These are phyloP conservation scores for Scolopax mira DNA, from an alignment of 2,113 vertebrate species.

Conservation along the genomic window DNA sequence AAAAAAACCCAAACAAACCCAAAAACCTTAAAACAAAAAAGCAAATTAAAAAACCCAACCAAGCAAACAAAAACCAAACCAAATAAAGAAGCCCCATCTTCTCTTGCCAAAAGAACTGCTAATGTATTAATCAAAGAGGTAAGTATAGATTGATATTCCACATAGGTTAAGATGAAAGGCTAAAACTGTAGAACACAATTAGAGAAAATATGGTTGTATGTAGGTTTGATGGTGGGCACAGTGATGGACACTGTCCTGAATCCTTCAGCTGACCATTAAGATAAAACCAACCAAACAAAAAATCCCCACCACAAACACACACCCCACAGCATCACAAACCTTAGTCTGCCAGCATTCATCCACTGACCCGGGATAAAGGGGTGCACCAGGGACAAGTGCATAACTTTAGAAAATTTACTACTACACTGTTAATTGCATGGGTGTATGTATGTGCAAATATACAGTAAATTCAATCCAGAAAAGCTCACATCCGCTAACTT, in stretches of 20 bases:
- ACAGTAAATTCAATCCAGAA: background rate
- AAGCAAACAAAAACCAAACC: background rate
- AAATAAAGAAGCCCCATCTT: background rate
- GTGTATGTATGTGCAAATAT: background rate
- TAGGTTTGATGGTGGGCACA: background rate
- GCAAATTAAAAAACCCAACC: background rate
- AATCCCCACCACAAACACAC: background rate
- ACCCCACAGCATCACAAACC: background rate
- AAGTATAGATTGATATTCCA: background rate
- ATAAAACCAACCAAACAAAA: background rate
- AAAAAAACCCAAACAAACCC: no score
- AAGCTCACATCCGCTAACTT: background rate
- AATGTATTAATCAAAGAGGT: background rate
- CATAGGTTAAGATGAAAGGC: background rate
- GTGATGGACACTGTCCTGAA: background rate
- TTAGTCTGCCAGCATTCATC: background rate
- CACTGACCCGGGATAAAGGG: background rate
- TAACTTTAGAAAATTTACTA: background rate
- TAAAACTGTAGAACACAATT: background rate
- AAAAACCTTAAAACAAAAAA: background rate
- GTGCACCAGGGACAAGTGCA: background rate
- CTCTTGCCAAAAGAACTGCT: background rate
- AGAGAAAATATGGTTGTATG: background rate
- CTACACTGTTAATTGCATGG: background rate
- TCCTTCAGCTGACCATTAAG: background rate